Conservation (phyloP, 2,888 invertebrate species). For the Agrotis segetum region DNA sequence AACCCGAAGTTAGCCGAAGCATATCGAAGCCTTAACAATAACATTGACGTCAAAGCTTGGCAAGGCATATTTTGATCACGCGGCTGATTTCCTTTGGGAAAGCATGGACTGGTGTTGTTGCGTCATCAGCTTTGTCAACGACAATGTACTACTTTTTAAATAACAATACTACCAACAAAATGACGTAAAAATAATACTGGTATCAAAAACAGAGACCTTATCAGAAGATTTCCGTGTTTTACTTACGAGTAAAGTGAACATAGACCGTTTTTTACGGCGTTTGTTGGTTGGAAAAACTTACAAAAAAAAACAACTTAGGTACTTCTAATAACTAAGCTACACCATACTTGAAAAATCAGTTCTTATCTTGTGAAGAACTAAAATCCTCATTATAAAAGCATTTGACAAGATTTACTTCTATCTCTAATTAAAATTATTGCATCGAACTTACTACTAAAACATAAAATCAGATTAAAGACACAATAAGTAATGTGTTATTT, state of each 20-base stretch:
- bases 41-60: constrained; percentile 8
- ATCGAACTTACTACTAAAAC: constrained; percentile 5
- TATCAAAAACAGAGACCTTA: too few relatives aligned
- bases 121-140: neutral
- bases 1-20: neutral
- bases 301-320: too few relatives aligned
- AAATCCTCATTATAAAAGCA: too few relatives aligned
- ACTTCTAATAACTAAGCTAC: too few relatives aligned
- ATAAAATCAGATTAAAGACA: neutral
- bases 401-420: neutral
- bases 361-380: too few relatives aligned
- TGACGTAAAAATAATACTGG: too few relatives aligned
- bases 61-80: constrained; percentile 13
- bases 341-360: too few relatives aligned
- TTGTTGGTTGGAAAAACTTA: too few relatives aligned
- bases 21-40: neutral
- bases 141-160: neutral
- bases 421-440: neutral
- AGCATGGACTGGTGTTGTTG: neutral
- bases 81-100: constrained; percentile 49
- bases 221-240: too few relatives aligned
- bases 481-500: neutral
- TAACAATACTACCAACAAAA: too few relatives aligned
- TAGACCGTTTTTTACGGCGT: too few relatives aligned
- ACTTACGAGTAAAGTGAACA: too few relatives aligned